These are phyloP conservation scores for Vanessa tameamea DNA, from an alignment of 1,140 invertebrate species.

Conservation along the genomic window DNA sequence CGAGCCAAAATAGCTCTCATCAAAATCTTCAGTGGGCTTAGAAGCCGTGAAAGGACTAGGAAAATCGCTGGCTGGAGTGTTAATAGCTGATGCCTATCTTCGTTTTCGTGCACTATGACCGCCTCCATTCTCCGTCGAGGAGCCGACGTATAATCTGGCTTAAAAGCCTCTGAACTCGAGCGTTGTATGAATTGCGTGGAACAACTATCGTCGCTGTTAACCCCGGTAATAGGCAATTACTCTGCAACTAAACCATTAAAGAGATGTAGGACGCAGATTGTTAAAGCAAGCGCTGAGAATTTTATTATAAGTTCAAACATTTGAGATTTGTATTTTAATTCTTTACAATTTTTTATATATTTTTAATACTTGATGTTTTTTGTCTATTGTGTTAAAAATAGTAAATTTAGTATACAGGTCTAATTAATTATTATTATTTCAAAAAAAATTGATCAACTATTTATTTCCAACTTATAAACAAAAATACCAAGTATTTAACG, in stretches of 20 bases:
- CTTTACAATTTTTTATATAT: background rate
- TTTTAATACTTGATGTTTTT: background rate
- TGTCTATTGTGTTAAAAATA: too few relatives aligned
- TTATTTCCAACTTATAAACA: too few relatives aligned
- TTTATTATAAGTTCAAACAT: constrained; percentile 3
- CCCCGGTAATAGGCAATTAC: constrained; percentile 23
- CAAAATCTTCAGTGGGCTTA: constrained; percentile 24
- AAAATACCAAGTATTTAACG: too few relatives aligned
- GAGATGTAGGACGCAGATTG: constrained; percentile 11
- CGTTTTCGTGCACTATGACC: constrained; percentile 31
- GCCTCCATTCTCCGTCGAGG: constrained; percentile 6
- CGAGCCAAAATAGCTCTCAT: constrained; percentile 14
- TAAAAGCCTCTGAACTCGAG: constrained; percentile 17
- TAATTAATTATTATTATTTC: too few relatives aligned
- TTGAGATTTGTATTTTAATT: background rate
- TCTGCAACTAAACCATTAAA: constrained; percentile 21
- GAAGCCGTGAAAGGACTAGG: constrained; percentile 16
- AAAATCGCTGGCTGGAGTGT: constrained; percentile 27
- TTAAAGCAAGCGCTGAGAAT: constrained; percentile 6
- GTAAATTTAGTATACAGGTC: too few relatives aligned
- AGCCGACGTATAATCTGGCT: constrained; percentile 20
- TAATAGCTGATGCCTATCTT: constrained; percentile 43
- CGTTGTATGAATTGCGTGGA: constrained; percentile 20
- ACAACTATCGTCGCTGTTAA: constrained; percentile 15
- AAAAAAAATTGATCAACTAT: too few relatives aligned